Base-by-base conservation (phyloP, 2,888 invertebrate species). In the Trilocha varians region DNA sequence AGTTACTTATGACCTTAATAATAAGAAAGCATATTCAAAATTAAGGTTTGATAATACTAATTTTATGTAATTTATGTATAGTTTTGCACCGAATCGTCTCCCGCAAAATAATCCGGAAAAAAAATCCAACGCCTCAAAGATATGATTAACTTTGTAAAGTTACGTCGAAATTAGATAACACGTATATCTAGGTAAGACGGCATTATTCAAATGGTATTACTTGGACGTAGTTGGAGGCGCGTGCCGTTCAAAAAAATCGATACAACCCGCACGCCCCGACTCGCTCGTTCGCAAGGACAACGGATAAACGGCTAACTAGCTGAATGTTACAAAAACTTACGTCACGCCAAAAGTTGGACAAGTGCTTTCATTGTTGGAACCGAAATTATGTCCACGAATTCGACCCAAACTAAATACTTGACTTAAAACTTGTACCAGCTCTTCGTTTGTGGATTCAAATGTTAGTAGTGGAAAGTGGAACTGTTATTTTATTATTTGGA, bases 241-340 rank as follows among this genome's bases (percentile, higher is more conserved):
- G 67, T 70, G 63, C 55, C 67, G 62, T 70, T 57, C 59, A 66
- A 70, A 77, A 71, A 74, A 78, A 78, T 78, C 78, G 74, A 78
- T 78, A 77, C 68, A 60, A 65, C 56, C 62, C 62, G 62, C 70
- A 63, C 57, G 64, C 55, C 66, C 56, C 53, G 62, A 57, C 59
- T 64, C 57, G 62, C 57, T 60, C 59, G 62, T 53, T 57, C 54
- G 53, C 72, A 71, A 72, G 70, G 69, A 67, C 74, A 66, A 53
- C 50, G 54, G 59, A 57, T 55, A 57, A 64, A 63, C 49, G 55
- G 57, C 58, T 59, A 59, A 59, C 56, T 59, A 55, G 56, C 53
- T 55, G 54, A 65, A 60, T 55, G 54, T 56, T 54, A 56, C 56
- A 52, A 57, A 57, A 61, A 55, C 55, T 55, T 55, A 52, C 55